phyloP scores from a whole-genome alignment of 1,140 invertebrate genomes.

The Thrips palmi region DNA sequence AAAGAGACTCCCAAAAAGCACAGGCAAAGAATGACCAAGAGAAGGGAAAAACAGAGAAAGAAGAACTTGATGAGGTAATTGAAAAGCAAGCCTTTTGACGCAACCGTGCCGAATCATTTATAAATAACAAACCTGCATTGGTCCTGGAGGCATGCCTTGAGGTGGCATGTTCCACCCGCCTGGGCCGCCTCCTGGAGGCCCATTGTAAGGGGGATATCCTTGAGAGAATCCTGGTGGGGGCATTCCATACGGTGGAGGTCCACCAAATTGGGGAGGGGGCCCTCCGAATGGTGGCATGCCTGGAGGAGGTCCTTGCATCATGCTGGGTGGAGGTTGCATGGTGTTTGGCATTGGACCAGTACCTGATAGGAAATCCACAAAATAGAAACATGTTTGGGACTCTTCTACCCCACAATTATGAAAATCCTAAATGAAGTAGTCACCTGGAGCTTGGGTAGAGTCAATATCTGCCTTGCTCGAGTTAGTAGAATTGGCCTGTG shows the following conservation, averaged over 20 bases:
- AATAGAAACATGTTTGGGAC: not conserved
- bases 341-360: conserved; percentile 23
- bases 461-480: too few species aligned
- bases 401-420: too few species aligned
- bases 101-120: too few species aligned
- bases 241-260: conserved; percentile 43
- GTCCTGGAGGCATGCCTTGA: conserved; percentile 15
- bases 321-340: conserved; percentile 33
- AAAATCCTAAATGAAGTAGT: too few species aligned
- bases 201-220: conserved; percentile 16
- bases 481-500: conserved; percentile 7
- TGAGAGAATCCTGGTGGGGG: conserved; percentile 39
- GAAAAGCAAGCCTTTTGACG: too few species aligned
- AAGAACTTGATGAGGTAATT: too few species aligned
- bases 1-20: too few species aligned
- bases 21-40: too few species aligned
- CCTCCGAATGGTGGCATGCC: conserved; percentile 32
- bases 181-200: conserved; percentile 24
- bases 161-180: conserved; percentile 23
- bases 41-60: too few species aligned
- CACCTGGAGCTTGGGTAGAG: too few species aligned
- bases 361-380: not conserved
- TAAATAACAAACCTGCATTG: too few species aligned
- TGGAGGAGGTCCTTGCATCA: conserved; percentile 29
- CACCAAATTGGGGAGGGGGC: conserved; percentile 32